A percentile compares a stretch with the other conserved stretches of the same genome.
phyloP scores from a whole-genome alignment of 2,888 invertebrate species.

The Athetis lepigone region DNA sequence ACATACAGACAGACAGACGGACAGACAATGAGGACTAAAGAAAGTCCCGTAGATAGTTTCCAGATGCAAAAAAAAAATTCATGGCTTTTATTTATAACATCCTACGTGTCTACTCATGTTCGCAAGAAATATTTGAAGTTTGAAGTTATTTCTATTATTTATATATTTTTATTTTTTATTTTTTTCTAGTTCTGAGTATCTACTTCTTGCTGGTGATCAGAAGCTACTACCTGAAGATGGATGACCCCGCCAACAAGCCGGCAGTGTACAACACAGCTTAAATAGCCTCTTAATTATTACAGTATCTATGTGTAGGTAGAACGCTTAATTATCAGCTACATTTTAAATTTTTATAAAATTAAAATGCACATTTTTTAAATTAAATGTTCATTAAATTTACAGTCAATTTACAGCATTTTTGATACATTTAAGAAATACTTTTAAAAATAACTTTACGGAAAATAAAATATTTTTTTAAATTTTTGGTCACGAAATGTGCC shows the following conservation, averaged over 20 bases:
- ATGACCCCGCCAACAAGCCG: slow-evolving; percentile 52
- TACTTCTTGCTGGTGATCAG: slow-evolving; percentile 65
- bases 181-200: slow-evolving; percentile 60
- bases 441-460: too few relatives aligned
- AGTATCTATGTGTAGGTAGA: slow-evolving; percentile 27
- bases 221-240: slow-evolving; percentile 65
- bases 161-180: background rate
- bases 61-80: too few relatives aligned
- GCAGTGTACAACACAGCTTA: slow-evolving; percentile 57
- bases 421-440: background rate
- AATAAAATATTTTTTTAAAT: background rate
- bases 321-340: slow-evolving; percentile 46
- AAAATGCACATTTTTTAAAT: background rate
- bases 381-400: slow-evolving; percentile 3
- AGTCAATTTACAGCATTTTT: background rate
- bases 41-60: too few relatives aligned
- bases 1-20: too few relatives aligned
- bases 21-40: too few relatives aligned
- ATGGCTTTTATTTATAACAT: too few relatives aligned
- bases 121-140: too few relatives aligned
- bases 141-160: too few relatives aligned
- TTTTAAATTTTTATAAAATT: background rate
- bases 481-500: slow-evolving; percentile 28
- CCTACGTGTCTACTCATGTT: too few relatives aligned
- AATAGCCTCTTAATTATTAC: slow-evolving; percentile 8